Base-by-base conservation (phyloP, 1,140 invertebrate species). In the Aphelenchoides besseyi region DNA sequence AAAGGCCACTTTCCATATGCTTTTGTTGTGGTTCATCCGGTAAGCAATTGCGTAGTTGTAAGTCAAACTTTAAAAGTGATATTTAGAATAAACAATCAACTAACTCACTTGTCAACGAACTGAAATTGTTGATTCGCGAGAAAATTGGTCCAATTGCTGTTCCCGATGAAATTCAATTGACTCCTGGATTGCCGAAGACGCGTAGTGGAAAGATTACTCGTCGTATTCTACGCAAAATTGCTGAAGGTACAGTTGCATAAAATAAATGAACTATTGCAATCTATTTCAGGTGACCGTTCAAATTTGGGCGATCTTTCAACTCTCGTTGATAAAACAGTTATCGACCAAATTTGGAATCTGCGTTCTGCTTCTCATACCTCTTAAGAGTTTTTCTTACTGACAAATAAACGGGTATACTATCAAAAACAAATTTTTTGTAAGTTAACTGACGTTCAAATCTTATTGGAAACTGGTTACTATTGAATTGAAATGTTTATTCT, bases 201-300 rank as follows among this genome's bases (percentile, higher is more conserved):
- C 89, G 95, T 48, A 97, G 94, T 1, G 96, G 96, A 1, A 98
- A 98, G 87, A 97, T 98, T 54, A 97, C 98, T 93, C 89, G 96
- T 54, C 88, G 96, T 74, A 90, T 98, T 62, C 86, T 98, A 32
- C 88, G 94, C 59, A 97, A 97, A 88, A 91, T 98, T 9, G 95
- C 95, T 0, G 77, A 82, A 61, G 79, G 85, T 8, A 91, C 0
- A 48, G n/a, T n/a, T n/a, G n/a, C n/a, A n/a, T n/a, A n/a, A n/a
- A n/a, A n/a, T n/a, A n/a, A n/a, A n/a, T n/a, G n/a, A n/a, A n/a
- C n/a, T n/a, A n/a, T n/a, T n/a, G n/a, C n/a, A n/a, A n/a, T n/a
- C n/a, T n/a, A n/a, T n/a, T n/a, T n/a, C n/a, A 48, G 41, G 41
- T 23, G 41, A 23, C 41, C 41, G 41, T n/a, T n/a, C n/a, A n/a